These are phyloP conservation scores for Drosophila testacea DNA, from an alignment of 2,888 invertebrate species.

Conservation along the genomic window DNA sequence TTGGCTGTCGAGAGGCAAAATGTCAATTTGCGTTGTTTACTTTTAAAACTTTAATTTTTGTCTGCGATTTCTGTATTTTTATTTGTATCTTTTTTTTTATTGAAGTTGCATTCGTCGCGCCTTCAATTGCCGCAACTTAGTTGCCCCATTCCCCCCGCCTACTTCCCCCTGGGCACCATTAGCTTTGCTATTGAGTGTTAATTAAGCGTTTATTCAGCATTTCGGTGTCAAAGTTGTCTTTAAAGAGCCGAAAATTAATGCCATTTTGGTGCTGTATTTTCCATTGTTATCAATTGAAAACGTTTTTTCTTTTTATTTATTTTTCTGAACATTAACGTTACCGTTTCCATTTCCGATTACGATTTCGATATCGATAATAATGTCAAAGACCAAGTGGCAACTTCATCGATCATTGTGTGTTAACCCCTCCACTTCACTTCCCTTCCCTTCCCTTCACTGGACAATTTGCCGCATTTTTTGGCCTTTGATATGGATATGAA, in stretches of 20 bases:
- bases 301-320: conserved; percentile 17
- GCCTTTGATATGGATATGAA: conserved; percentile 42
- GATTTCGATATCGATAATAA: conserved; percentile 54
- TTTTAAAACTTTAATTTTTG: conserved; percentile 75
- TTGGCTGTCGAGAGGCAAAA: conserved; percentile 68
- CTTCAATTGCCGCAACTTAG: conserved; percentile 76
- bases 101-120: conserved; percentile 79
- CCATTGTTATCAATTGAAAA: conserved; percentile 76
- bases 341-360: conserved; percentile 53
- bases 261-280: conserved; percentile 45
- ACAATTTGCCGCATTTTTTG: conserved; percentile 6
- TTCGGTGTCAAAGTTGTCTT: conserved; percentile 77
- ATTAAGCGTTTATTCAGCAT: conserved; percentile 80
- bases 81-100: conserved; percentile 19
- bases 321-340: conserved; percentile 16
- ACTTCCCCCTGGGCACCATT: conserved; percentile 47
- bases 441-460: too few species aligned
- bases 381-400: conserved; percentile 56
- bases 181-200: conserved; percentile 76
- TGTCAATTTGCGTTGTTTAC: conserved; percentile 79
- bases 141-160: conserved; percentile 2
- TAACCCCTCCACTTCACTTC: not conserved
- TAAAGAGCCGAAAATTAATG: conserved; percentile 77
- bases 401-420: conserved; percentile 70
- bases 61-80: conserved; percentile 43